A percentile compares a stretch with the other conserved stretches of the same genome.
Conservation (phyloP, 2,113 vertebrate species). For the Parus major region DNA sequence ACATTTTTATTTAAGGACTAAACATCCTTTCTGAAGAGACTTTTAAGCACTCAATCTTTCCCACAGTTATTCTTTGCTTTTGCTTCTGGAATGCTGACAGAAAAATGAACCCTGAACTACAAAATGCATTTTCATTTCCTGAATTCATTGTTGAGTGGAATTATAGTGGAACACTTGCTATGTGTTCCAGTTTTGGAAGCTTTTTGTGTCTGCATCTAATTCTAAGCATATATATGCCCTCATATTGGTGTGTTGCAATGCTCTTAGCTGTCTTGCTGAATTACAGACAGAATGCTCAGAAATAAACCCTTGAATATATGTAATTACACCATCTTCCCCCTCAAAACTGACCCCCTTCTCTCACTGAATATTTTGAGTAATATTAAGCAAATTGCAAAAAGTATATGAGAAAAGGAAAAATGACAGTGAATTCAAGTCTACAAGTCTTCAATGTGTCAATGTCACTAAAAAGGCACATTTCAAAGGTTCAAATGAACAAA, state of each 20-base stretch:
- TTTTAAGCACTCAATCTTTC: slow-evolving; percentile 56
- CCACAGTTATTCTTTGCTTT: slow-evolving; percentile 43
- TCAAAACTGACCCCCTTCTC: background rate
- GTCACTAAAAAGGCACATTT: background rate
- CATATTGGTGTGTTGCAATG: background rate
- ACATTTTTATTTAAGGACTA: background rate
- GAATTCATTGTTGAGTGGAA: background rate
- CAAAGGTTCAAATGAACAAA: no score
- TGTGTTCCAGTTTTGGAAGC: background rate
- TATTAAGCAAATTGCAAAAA: background rate
- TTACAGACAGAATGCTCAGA: background rate
- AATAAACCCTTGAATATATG: slow-evolving; percentile 21
- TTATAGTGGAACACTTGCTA: background rate
- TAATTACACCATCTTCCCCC: background rate
- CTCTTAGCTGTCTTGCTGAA: background rate
- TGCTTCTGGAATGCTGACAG: slow-evolving; percentile 39
- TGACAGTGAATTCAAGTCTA: background rate
- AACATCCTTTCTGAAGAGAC: slow-evolving; percentile 4
- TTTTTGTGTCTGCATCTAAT: slow-evolving; percentile 7
- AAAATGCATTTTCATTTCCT: background rate
- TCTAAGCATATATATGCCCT: background rate
- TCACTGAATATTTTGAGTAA: slow-evolving; percentile 3
- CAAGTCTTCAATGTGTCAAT: background rate
- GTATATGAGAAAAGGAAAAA: background rate
- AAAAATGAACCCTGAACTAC: background rate